phyloP scores from a whole-genome alignment of 2,888 invertebrate genomes.

The Microdon myrmicae region DNA sequence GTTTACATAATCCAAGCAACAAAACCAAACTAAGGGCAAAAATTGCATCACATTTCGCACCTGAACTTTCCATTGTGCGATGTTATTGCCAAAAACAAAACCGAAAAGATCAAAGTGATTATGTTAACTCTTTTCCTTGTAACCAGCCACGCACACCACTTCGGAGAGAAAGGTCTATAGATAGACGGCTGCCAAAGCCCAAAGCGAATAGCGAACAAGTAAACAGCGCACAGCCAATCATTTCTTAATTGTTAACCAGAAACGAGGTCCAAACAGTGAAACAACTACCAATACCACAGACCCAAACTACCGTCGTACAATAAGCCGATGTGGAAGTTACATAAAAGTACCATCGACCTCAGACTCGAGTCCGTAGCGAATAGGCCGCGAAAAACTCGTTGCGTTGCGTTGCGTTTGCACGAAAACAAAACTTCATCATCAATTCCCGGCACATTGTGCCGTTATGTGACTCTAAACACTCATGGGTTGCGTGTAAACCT shows the following conservation, averaged over 20 bases:
- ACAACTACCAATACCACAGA: conserved; percentile 7
- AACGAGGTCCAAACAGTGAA: conserved; percentile 17
- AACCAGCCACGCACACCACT: conserved; percentile 8
- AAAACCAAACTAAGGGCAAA: background rate
- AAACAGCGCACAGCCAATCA: conserved; percentile 6
- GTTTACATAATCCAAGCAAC: too few species aligned
- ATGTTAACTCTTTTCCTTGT: conserved; percentile 16
- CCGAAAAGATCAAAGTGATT: conserved; percentile 6
- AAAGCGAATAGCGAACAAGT: background rate
- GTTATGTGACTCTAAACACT: conserved; percentile 25
- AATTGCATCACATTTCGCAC: conserved; percentile 3
- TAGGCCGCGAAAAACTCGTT: conserved; percentile 32
- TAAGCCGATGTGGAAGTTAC: conserved; percentile 30
- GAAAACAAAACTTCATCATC: conserved; percentile 26
- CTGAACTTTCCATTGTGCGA: conserved; percentile 22
- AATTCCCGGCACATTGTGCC: conserved; percentile 5
- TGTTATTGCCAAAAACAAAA: conserved; percentile 14
- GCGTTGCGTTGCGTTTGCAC: conserved; percentile 30
- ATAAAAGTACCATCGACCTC: conserved; percentile 48
- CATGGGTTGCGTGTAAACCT: conserved; percentile 11
- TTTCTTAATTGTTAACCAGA: conserved; percentile 27
- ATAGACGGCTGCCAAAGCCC: too few species aligned
- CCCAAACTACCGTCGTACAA: conserved; percentile 2
- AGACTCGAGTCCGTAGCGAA: conserved; percentile 39
- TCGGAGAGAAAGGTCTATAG: conserved; percentile 37